Evolutionary conservation across 2,797 vertebrate species (phyloP).

Genomic region (Nyctibius grandis): DNA sequence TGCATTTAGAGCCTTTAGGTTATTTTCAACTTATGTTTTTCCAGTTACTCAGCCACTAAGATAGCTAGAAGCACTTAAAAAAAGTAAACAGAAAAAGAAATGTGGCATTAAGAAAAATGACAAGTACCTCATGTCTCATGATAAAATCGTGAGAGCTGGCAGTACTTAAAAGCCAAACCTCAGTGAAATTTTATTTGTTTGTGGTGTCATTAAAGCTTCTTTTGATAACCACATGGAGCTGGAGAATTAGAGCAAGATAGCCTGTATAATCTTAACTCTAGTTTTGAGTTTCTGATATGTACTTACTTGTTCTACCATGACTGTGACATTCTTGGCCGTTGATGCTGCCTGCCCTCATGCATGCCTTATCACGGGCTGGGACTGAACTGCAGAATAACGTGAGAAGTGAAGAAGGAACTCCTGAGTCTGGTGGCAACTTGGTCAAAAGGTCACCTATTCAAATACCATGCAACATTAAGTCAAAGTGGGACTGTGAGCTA

Average conservation of each 20-base stretch:
- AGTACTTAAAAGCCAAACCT: background rate
- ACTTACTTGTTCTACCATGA: constrained; percentile 64
- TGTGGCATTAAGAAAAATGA: background rate
- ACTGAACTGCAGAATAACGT: background rate
- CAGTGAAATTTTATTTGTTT: background rate
- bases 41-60: background rate
- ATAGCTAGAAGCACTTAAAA: background rate
- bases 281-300: background rate
- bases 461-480: background rate
- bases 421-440: background rate
- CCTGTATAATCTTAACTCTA: background rate
- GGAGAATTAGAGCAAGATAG: background rate
- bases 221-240: background rate
- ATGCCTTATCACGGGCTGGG: constrained; percentile 49
- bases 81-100: background rate
- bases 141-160: background rate
- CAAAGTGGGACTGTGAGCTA: background rate
- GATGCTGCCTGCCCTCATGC: constrained; percentile 36
- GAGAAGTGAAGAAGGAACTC: background rate
- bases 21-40: background rate
- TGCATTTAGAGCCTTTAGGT: background rate
- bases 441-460: background rate
- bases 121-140: background rate
- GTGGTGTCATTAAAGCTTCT: background rate
- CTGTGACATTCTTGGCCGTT: constrained; percentile 54